Percentiles rank a stretch among this genome's conserved stretches.
These are phyloP conservation scores for Xyrichtys novacula DNA, from an alignment of 2,797 vertebrate genomes.

Conservation along the genomic window DNA sequence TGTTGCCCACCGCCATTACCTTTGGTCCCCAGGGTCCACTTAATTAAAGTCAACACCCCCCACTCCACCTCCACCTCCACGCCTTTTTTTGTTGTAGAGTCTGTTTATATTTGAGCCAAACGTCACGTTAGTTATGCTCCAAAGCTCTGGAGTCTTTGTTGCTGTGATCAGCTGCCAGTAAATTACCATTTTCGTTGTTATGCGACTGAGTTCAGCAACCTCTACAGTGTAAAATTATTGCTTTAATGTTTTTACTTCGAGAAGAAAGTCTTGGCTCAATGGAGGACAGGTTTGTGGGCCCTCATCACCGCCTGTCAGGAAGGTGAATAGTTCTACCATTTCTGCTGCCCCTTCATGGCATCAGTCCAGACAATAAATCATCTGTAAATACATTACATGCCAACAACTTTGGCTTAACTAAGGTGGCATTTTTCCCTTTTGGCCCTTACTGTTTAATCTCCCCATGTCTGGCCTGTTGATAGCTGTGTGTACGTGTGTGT, in stretches of 20 bases:
- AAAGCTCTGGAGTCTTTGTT: conserved; percentile 40
- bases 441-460: conserved; percentile 68
- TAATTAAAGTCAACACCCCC: conserved; percentile 26
- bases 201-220: conserved; percentile 41
- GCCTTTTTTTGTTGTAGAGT: conserved; percentile 5
- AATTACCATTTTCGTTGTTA: conserved; percentile 47
- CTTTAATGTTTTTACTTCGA: conserved; percentile 55
- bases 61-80: no score
- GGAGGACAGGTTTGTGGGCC: conserved; percentile 33
- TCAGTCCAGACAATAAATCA: conserved; percentile 73
- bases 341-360: conserved; percentile 40
- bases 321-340: conserved; percentile 55
- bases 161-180: conserved; percentile 53
- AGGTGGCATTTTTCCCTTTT: conserved; percentile 74
- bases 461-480: conserved; percentile 38
- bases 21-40: conserved; percentile 14
- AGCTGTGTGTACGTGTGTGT: conserved; percentile 58
- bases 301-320: conserved; percentile 51
- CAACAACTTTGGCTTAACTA: conserved; percentile 66
- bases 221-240: conserved; percentile 56
- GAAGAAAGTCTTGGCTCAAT: conserved; percentile 49
- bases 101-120: conserved; percentile 33
- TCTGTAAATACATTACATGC: conserved; percentile 67
- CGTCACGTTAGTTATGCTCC: conserved; percentile 43
- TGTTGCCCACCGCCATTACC: conserved; percentile 11